A percentile compares a stretch with the other conserved stretches of the same genome.
phyloP scores from a whole-genome alignment of 1,140 invertebrate genomes.

The Polypedilum pembai region DNA sequence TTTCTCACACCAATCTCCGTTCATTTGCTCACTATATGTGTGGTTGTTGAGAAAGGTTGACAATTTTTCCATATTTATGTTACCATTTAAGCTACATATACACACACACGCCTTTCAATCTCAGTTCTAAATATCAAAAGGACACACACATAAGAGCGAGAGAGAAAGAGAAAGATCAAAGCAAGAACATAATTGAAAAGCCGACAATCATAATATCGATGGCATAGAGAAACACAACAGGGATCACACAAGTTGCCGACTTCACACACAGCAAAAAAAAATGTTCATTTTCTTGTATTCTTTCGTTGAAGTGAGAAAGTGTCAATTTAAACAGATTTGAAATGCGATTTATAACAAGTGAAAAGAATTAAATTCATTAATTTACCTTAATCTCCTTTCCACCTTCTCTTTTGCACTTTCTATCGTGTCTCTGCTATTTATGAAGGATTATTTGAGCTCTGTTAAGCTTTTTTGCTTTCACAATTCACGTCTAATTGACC shows the following conservation, averaged over 20 bases:
- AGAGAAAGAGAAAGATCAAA: background rate
- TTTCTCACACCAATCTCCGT: too few relatives aligned
- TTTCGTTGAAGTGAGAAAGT: background rate
- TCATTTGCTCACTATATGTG: background rate
- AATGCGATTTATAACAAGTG: conserved; percentile 18
- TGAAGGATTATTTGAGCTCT: too few relatives aligned
- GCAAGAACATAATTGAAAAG: background rate
- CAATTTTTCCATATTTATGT: background rate
- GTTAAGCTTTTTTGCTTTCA: too few relatives aligned
- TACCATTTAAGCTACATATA: background rate
- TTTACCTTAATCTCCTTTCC: conserved; percentile 8
- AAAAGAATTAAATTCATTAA: conserved; percentile 20
- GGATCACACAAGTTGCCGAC: conserved; percentile 15
- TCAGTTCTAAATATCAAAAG: background rate
- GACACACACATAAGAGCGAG: background rate
- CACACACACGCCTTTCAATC: conserved; percentile 3
- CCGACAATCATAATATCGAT: conserved; percentile 15
- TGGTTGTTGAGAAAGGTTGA: background rate
- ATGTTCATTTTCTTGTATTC: background rate
- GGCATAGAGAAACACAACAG: background rate
- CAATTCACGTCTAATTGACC: too few relatives aligned
- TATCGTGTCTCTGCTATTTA: too few relatives aligned
- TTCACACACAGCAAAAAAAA: background rate
- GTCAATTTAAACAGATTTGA: conserved; percentile 18
- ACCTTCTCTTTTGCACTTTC: background rate